Evolutionary conservation across 2,888 invertebrate species (phyloP), one percentile per base, ranked within the genome.

Genomic region (Platycheirus rosarum): DNA sequence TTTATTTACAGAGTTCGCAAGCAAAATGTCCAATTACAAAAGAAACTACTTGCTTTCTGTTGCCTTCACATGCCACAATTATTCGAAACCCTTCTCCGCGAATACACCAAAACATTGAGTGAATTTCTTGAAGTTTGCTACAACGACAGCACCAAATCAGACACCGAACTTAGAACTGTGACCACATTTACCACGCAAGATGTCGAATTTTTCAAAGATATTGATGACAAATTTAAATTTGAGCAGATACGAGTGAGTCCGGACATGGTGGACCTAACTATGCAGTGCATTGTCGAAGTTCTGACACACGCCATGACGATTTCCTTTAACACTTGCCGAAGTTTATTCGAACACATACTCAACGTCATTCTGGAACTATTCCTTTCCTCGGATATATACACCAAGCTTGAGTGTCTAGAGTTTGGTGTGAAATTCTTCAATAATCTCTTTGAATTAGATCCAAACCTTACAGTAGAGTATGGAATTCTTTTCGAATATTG

Each of bases 21-120:
- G 6, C 86, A 87, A 14, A 89, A 89, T 80, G 80, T 89, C 1
- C 75, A 86, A 32, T 63, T 89, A 14, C 90, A 90, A 40, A 87
- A 87, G 26, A 88, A 88, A 42, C 49, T 82, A 0, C 62, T 82
- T 23, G 63, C 35, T 3, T 68, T 82, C 14, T 82, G 76, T 5
- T 82, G 37, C 18, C 8, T 46, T 0, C 71, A 82, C 9, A 77
- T 73, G 77, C 82, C 82, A 4, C 48, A 63, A 13, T 37, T 82
- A 0, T 76, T 63, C 16, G 62, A 68, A 37, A 37, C 11, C 1
- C 29, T 82, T 1, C 42, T 82, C 7, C 6, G 6, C 0, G 77
- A 82, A 29, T 82, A 82, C 44, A 63, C 35, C 1, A 35, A 32
- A 7, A 77, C 49, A 7, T 32, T 82, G 14, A 48, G 3, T 2